These are phyloP conservation scores for Aurelia sp. DNA, from an alignment of 30 jellyfish, hydroid and myxozoan genomes.

Conservation along the genomic window DNA sequence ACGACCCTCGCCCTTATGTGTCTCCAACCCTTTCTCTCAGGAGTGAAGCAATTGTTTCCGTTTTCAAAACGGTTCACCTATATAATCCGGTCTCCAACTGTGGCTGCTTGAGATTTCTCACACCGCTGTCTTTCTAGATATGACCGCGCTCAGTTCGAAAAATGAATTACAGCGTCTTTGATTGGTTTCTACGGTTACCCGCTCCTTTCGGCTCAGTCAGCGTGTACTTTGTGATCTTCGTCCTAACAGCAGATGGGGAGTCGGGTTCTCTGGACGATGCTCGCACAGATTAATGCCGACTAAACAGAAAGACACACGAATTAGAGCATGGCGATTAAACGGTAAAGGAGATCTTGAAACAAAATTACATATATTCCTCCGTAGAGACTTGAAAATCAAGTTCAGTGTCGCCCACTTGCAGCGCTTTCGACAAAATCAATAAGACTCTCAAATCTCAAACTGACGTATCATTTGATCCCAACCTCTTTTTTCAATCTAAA, in stretches of 20 bases:
- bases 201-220: background rate
- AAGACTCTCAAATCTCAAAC: no score
- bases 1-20: no score
- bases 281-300: background rate
- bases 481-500: no score
- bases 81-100: background rate
- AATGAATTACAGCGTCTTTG: background rate
- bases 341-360: no score
- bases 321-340: no score
- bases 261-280: background rate
- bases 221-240: background rate
- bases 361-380: no score
- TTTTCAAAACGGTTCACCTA: background rate
- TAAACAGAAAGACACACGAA: no score
- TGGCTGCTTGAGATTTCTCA: background rate
- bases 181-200: background rate
- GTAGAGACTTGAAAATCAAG: no score
- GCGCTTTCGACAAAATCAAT: no score
- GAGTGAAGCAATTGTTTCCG: background rate
- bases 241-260: slow-evolving; percentile 1
- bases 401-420: no score
- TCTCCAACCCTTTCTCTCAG: background rate
- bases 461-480: no score
- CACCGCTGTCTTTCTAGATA: background rate
- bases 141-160: slow-evolving; percentile 7